Evolutionary conservation across 2,888 invertebrate genomes (phyloP), one percentile per base, ranked within the genome.

Genomic region (Argyra leucocephala): DNA sequence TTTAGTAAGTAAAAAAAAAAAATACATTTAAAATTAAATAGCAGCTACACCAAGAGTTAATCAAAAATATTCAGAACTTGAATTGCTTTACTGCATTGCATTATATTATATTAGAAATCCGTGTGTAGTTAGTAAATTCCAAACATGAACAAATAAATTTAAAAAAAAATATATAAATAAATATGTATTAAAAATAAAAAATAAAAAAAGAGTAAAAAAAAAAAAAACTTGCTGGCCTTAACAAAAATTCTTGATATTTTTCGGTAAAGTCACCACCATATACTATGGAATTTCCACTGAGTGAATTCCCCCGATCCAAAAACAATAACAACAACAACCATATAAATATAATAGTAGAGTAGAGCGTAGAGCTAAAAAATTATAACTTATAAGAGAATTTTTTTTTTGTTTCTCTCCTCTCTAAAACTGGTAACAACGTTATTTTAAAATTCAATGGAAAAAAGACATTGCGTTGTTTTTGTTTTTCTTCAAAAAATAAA

Each of bases 321-420:
- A 61, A 61, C 22, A 59, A 67, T 63, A 68, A 57, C 66, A 66
- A 64, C 68, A 68, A 61, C 64, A 65, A n/a, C n/a, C n/a, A n/a
- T n/a, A n/a, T n/a, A n/a, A n/a, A n/a, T n/a, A n/a, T n/a, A n/a
- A 63, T 60, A 60, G 64, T 60, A 62, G 18, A 22, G 7, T 58
- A 22, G n/a, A 22, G 58, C 58, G 58, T 18, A 61, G 9, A 64
- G 48, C 61, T 57, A 37, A 37, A 9, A 12, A 37, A 37, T 37
- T 10, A 37, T 10, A 37, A 9, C 10, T 15, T 48, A 48, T 12
- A 48, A 6, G 31, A 31, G 31, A 31, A 31, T 31, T 31, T 31
- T 31, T 31, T 6, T 31, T 31, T 31, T 31, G 7, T 31, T 31
- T 31, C 12, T 31, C 2, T 31, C 7, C 7, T 10, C 31, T 31